A percentile compares a stretch with the other conserved stretches of the same genome.
Evolutionary conservation across 2,888 invertebrate species (phyloP).

Genomic region (Therioaphis trifolii): DNA sequence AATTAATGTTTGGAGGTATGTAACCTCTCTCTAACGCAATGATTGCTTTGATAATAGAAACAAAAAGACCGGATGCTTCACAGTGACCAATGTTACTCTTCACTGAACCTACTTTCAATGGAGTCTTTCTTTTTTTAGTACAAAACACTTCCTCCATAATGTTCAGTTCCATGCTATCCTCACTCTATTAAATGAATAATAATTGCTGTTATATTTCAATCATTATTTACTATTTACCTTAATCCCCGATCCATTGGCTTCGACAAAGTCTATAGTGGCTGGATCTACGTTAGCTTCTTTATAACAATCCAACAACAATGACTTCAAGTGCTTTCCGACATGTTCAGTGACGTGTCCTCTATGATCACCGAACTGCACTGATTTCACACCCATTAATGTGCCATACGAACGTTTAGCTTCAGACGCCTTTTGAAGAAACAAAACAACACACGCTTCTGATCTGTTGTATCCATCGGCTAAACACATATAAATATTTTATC

Average conservation of each 20-base stretch:
- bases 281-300: conserved; percentile 69
- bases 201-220: not conserved
- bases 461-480: too few relatives aligned
- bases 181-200: conserved; percentile 65
- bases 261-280: conserved; percentile 70
- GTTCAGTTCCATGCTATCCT: conserved; percentile 67
- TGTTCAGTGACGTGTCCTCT: not conserved
- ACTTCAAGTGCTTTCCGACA: not conserved
- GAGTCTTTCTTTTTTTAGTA: conserved; percentile 65
- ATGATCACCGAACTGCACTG: conserved; percentile 4
- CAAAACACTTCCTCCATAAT: conserved; percentile 64
- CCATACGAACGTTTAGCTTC: conserved; percentile 50
- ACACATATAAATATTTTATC: too few relatives aligned
- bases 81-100: conserved; percentile 76
- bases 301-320: conserved; percentile 67
- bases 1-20: conserved; percentile 67
- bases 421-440: conserved; percentile 69
- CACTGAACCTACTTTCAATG: conserved; percentile 73
- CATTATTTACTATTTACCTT: conserved; percentile 10
- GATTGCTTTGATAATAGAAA: conserved; percentile 70
- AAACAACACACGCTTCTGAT: conserved; percentile 69
- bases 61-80: conserved; percentile 71
- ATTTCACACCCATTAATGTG: conserved; percentile 32
- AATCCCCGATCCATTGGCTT: conserved; percentile 73
- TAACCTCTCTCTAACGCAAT: conserved; percentile 66